Evolutionary conservation across 2,888 invertebrate species (phyloP).

Genomic region (Limnephilus auricula): DNA sequence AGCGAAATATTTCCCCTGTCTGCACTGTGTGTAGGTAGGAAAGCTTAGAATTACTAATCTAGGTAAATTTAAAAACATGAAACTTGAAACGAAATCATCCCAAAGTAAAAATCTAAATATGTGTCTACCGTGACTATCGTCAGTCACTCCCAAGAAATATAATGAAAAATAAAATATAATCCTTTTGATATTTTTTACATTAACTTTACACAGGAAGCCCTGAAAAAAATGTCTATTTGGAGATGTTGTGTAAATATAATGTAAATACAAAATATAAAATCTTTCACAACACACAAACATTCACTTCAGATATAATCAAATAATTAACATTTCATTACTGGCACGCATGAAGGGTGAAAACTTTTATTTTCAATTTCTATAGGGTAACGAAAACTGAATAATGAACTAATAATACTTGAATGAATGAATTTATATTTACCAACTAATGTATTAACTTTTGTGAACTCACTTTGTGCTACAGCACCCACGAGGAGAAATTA

Average conservation of each 20-base stretch:
- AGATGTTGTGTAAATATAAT: too few relatives aligned
- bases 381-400: background rate
- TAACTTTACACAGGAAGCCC: too few relatives aligned
- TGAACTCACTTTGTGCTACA: background rate
- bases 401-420: background rate
- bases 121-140: too few relatives aligned
- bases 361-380: background rate
- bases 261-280: too few relatives aligned
- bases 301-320: background rate
- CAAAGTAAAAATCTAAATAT: too few relatives aligned
- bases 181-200: too few relatives aligned
- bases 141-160: too few relatives aligned
- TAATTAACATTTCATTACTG: background rate
- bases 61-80: too few relatives aligned
- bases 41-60: background rate
- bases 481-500: conserved; percentile 18
- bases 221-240: too few relatives aligned
- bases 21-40: background rate
- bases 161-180: too few relatives aligned
- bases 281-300: too few relatives aligned
- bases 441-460: background rate
- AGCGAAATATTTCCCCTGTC: background rate
- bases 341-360: background rate
- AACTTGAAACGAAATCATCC: too few relatives aligned
- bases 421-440: conserved; percentile 18